Evolutionary conservation across 1,140 invertebrate genomes (phyloP).

Genomic region (Cyphomyrmex costatus): DNA sequence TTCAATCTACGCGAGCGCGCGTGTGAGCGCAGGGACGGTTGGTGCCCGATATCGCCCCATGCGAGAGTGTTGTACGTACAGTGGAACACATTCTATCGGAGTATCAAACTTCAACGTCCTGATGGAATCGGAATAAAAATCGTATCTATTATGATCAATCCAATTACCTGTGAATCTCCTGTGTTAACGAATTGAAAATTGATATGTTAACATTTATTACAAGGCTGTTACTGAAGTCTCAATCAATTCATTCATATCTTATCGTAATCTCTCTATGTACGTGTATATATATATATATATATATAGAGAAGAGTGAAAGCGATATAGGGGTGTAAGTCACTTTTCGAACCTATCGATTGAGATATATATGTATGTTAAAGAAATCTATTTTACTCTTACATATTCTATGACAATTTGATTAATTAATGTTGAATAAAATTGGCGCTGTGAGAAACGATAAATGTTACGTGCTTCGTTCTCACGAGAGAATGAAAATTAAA

Average conservation of each 20-base stretch:
- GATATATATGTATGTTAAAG: no score
- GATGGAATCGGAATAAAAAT: background rate
- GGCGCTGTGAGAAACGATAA: background rate
- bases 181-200: background rate
- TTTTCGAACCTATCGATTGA: no score
- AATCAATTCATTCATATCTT: background rate
- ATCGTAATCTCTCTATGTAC: background rate
- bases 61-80: background rate
- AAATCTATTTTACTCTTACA: background rate
- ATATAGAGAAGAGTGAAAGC: no score
- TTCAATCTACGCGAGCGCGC: constrained; percentile 79
- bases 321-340: no score
- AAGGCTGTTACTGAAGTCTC: background rate
- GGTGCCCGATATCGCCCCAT: background rate
- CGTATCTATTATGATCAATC: background rate
- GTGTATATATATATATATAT: no score
- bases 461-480: background rate
- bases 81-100: background rate
- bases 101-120: constrained; percentile 4
- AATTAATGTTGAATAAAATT: background rate
- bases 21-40: constrained; percentile 40
- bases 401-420: background rate
- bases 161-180: background rate
- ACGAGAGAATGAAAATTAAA: background rate
- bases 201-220: background rate